These are phyloP conservation scores for Quadroppia sp. DNA, from an alignment of 2,888 invertebrate species.

Conservation along the genomic window DNA sequence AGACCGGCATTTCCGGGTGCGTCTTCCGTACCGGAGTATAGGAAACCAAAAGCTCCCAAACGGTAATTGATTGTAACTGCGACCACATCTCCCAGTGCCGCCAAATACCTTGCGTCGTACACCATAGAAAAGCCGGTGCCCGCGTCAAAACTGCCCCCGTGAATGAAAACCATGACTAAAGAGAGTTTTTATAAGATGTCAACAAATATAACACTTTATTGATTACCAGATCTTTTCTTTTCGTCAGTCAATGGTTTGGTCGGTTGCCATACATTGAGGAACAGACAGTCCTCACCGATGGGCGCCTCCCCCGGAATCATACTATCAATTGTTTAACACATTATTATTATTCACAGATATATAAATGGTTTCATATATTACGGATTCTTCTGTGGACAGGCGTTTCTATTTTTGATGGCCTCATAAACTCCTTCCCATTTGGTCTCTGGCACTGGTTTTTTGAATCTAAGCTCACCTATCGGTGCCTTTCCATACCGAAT, in stretches of 20 bases:
- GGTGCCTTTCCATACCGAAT: constrained; percentile 29
- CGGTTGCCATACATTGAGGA: constrained; percentile 37
- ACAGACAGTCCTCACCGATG: constrained; percentile 38
- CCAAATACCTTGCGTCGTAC: constrained; percentile 45
- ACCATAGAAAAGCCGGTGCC: constrained; percentile 48
- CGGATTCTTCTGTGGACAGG: constrained; percentile 15
- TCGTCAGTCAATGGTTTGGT: not conserved
- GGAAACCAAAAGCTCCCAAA: constrained; percentile 53
- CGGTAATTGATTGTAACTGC: constrained; percentile 57
- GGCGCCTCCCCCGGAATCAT: not conserved
- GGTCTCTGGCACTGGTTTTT: not conserved
- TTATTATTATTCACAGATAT: too few species aligned
- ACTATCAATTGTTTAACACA: too few species aligned
- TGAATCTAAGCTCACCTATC: constrained; percentile 31
- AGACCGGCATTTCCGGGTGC: constrained; percentile 56
- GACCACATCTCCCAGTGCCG: constrained; percentile 54
- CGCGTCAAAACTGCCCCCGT: constrained; percentile 50
- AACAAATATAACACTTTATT: too few species aligned
- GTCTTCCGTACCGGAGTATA: constrained; percentile 45
- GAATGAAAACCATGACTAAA: constrained; percentile 53
- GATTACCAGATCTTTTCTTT: not conserved
- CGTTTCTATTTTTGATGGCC: not conserved
- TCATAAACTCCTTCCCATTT: constrained; percentile 34
- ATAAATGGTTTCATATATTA: too few species aligned
- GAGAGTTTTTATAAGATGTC: too few species aligned